phyloP scores from a whole-genome alignment of 2,888 invertebrate genomes.

The Sceliomorpha sp. region DNA sequence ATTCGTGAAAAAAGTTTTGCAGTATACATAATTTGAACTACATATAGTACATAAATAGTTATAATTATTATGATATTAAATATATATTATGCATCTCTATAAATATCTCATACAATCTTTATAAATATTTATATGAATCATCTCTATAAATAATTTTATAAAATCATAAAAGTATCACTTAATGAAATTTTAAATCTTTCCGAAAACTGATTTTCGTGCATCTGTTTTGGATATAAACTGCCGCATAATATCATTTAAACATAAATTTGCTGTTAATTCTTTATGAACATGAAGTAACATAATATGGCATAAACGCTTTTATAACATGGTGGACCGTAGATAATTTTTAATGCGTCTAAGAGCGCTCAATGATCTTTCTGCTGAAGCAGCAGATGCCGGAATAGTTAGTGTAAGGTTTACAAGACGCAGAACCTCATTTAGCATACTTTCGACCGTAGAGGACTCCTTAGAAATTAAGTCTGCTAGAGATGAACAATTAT shows the following conservation, averaged over 20 bases:
- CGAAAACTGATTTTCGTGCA: constrained; percentile 1
- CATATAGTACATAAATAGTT: no score
- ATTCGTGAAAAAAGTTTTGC: no score
- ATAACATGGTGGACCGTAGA: constrained; percentile 18
- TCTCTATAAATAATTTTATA: no score
- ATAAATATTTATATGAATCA: no score
- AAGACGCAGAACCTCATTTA: constrained; percentile 11
- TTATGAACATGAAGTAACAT: constrained; percentile 17
- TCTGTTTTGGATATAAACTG: constrained; percentile 12
- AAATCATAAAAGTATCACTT: no score
- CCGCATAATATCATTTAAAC: constrained; percentile 7
- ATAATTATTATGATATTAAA: no score
- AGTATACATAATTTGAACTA: no score
- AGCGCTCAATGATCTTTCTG: constrained; percentile 26
- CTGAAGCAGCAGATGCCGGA: constrained; percentile 24
- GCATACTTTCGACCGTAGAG: constrained; percentile 16
- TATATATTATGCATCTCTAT: no score
- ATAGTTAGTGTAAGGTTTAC: constrained; percentile 14
- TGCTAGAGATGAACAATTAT: constrained; percentile 10
- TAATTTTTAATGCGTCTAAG: constrained; percentile 26
- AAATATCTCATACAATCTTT: no score
- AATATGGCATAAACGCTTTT: constrained; percentile 14
- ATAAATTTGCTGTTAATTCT: constrained; percentile 8
- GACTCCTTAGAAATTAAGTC: constrained; percentile 13
- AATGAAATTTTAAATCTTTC: constrained; percentile 4